Base-by-base conservation (phyloP, 2,888 invertebrate species). In the Beris morrisii region DNA sequence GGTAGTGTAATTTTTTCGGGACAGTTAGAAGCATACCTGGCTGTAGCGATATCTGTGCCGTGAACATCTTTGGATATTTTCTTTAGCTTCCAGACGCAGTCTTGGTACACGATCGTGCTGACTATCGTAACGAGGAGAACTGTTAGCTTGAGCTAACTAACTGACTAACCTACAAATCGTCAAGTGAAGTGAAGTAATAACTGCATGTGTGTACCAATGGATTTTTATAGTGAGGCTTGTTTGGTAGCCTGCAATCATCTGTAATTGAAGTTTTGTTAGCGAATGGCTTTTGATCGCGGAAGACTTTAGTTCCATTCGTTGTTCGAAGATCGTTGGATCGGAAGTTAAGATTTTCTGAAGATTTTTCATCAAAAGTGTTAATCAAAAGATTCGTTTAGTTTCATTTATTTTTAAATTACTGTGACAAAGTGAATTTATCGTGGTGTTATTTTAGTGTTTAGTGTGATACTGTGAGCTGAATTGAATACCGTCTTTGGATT, bases 151-250 rank as follows among this genome's bases (percentile, higher is more conserved):
- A 38, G 52, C 52, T 52, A 52, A 61, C 61, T 61, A 61, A 61
- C 61, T 61, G 61, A 61, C 50, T 61, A 61, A 61, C 61, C 61
- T 22, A 61, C 52, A 38, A 61, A 61, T 52, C 11, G 30, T 38
- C 9, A 61, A 61, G 28, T 61, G 30, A 61, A 28, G 52, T 61
- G 28, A 59, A 59, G 38, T 61, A 61, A 61, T 61, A 50, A 50
- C 45, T 45, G 58, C 45, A 46, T 46, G n/a, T 38, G 50, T 13
- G 15, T 48, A 15, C 48, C 13, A n/a, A 28, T 53, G n/a, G 30
- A 4, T 53, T 22, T 22, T 22, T 22, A 22, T 28, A 22, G 53
- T 53, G 5, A 53, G 12, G 53, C 22, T 7, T 53, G 53, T 53
- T 52, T 30, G 11, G 30, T 28, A 28, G 52, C 45, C 32, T n/a